phyloP scores from a whole-genome alignment of 1,140 invertebrate species.

The Papilio helenus region DNA sequence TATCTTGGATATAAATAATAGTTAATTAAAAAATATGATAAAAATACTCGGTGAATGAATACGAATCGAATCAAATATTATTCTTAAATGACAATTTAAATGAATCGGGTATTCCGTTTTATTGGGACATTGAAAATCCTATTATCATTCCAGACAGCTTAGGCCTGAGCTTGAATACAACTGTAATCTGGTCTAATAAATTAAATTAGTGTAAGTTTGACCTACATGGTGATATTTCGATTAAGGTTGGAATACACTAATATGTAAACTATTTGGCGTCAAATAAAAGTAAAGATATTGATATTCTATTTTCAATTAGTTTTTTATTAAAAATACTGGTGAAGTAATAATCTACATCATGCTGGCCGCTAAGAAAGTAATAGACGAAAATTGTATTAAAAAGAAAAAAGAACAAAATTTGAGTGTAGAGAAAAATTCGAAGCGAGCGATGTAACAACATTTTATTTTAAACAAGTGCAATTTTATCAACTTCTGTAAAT shows the following conservation, averaged over 20 bases:
- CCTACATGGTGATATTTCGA: not conserved
- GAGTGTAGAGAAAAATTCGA: too few relatives aligned
- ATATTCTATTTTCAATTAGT: too few relatives aligned
- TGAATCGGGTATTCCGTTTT: not conserved
- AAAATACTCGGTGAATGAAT: not conserved
- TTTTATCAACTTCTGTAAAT: too few relatives aligned
- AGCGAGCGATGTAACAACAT: too few relatives aligned
- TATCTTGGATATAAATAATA: not conserved
- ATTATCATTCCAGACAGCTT: conserved; percentile 10
- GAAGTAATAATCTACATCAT: too few relatives aligned
- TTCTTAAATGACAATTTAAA: not conserved
- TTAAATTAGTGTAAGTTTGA: conserved; percentile 19
- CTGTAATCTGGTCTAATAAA: conserved; percentile 16
- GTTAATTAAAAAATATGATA: not conserved
- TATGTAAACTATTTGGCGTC: not conserved
- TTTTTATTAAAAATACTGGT: too few relatives aligned
- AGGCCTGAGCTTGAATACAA: conserved; percentile 3
- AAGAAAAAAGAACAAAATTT: too few relatives aligned
- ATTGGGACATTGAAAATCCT: not conserved
- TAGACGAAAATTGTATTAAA: too few relatives aligned
- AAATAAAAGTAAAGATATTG: not conserved
- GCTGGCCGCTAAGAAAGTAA: too few relatives aligned
- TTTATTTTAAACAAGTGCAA: too few relatives aligned
- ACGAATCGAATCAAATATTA: not conserved
- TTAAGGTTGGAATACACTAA: not conserved